These are phyloP conservation scores for Tetramorium alpestre DNA, from an alignment of 1,140 invertebrate genomes.

Conservation along the genomic window DNA sequence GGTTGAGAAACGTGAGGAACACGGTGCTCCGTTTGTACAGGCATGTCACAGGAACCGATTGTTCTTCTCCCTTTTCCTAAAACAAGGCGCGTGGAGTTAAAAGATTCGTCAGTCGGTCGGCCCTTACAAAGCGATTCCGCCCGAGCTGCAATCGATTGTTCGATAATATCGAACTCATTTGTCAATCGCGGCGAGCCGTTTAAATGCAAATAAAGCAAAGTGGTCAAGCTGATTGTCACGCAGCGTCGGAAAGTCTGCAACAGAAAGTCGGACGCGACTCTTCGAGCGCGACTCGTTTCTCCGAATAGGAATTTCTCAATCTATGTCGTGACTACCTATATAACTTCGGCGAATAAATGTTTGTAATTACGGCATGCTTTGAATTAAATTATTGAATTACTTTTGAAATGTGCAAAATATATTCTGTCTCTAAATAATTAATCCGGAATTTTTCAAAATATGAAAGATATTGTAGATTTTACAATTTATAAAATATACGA, in stretches of 20 bases:
- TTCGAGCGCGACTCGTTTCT: conserved; percentile 29
- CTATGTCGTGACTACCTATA: background rate
- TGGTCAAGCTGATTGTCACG: conserved; percentile 21
- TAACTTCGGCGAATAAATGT: background rate
- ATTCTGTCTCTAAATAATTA: background rate
- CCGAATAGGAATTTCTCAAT: conserved; percentile 44
- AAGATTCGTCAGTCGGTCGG: conserved; percentile 68
- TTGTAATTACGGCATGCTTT: background rate
- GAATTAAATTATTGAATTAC: background rate
- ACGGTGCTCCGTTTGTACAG: conserved; percentile 71
- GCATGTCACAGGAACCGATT: conserved; percentile 72
- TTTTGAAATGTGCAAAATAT: background rate
- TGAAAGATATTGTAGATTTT: background rate
- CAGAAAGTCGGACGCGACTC: conserved; percentile 45
- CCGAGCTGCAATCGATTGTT: conserved; percentile 77
- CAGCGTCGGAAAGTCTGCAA: conserved; percentile 33
- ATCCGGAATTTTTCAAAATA: background rate
- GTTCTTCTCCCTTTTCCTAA: conserved; percentile 68
- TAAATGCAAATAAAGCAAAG: conserved; percentile 79
- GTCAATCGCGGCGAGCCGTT: conserved; percentile 75
- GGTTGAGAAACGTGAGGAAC: conserved; percentile 67
- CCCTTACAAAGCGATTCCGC: conserved; percentile 66
- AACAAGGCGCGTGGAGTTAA: conserved; percentile 69
- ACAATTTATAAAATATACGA: background rate
- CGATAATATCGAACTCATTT: conserved; percentile 83